phyloP scores from a whole-genome alignment of 2,888 invertebrate species.

The Xanthia icteritia region DNA sequence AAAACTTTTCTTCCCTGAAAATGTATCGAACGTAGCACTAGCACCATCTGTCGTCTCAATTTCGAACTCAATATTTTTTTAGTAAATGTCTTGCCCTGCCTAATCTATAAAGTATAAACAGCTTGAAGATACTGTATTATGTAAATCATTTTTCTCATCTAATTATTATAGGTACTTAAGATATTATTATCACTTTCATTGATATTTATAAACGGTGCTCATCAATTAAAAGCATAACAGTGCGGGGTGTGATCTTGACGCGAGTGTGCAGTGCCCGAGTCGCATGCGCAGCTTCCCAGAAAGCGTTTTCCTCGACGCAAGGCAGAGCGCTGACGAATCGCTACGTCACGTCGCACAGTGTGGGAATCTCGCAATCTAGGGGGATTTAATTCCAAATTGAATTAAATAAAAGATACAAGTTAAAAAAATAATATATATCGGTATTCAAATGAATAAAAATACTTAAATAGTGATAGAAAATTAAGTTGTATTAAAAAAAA shows the following conservation, averaged over 20 bases:
- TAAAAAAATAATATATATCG: too few relatives aligned
- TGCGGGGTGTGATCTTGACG: constrained; percentile 22
- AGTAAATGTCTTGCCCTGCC: neutral
- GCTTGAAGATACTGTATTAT: constrained; percentile 5
- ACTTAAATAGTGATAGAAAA: too few relatives aligned
- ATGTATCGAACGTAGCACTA: constrained; percentile 4
- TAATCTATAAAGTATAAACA: neutral
- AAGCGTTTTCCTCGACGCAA: constrained; percentile 87
- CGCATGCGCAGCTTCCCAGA: constrained; percentile 82
- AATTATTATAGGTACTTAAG: constrained; percentile 9
- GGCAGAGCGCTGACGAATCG: constrained; percentile 79
- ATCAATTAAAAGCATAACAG: constrained; percentile 11
- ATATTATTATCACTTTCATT: constrained; percentile 17
- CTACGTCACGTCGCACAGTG: constrained; percentile 87
- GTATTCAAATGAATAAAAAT: too few relatives aligned
- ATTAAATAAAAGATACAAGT: too few relatives aligned
- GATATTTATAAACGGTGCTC: constrained; percentile 4
- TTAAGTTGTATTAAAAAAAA: too few relatives aligned
- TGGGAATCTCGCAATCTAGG: too few relatives aligned
- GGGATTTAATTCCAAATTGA: too few relatives aligned
- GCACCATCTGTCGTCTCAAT: constrained; percentile 32
- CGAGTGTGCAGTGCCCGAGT: constrained; percentile 51
- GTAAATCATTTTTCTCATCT: constrained; percentile 5
- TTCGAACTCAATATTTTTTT: neutral
- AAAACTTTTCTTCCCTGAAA: neutral